Percentiles rank a stretch among this genome's conserved stretches.
Evolutionary conservation across 1,140 invertebrate species (phyloP).

Genomic region (Drosophila saltans): DNA sequence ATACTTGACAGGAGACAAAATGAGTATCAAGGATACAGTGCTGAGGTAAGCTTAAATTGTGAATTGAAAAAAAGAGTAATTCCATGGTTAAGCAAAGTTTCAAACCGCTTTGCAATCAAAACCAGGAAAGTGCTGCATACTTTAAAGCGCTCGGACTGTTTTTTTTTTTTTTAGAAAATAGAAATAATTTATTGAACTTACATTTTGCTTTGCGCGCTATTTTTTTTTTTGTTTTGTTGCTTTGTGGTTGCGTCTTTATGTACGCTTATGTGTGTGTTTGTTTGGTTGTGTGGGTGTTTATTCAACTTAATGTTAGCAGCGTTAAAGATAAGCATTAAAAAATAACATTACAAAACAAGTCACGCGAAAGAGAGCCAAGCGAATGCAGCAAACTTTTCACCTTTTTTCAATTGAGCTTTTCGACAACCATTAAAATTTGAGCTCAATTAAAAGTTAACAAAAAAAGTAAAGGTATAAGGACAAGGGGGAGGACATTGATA

Average conservation of each 20-base stretch:
- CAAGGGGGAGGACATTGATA: not conserved
- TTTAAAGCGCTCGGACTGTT: not conserved
- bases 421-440: constrained; percentile 11
- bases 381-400: constrained; percentile 1
- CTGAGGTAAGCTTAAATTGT: too few relatives aligned
- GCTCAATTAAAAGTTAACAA: constrained; percentile 35
- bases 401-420: constrained; percentile 27
- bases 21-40: too few relatives aligned
- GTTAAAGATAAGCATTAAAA: constrained; percentile 70
- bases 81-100: not conserved
- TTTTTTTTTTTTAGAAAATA: constrained; percentile 56
- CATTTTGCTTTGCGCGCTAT: constrained; percentile 38
- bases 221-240: constrained; percentile 22
- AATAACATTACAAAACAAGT: constrained; percentile 74
- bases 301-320: constrained; percentile 64
- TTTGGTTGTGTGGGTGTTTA: constrained; percentile 14
- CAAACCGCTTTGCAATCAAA: not conserved
- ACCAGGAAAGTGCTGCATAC: not conserved
- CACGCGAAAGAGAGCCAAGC: constrained; percentile 23
- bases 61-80: too few relatives aligned
- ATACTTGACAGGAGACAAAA: too few relatives aligned
- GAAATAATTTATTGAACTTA: constrained; percentile 77
- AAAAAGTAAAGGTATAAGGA: constrained; percentile 10
- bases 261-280: constrained; percentile 6
- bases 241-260: constrained; percentile 18